A percentile compares a stretch with the other conserved stretches of the same genome.
Conservation (phyloP, 2,888 invertebrate species). For the Epistrophe grossulariae region DNA sequence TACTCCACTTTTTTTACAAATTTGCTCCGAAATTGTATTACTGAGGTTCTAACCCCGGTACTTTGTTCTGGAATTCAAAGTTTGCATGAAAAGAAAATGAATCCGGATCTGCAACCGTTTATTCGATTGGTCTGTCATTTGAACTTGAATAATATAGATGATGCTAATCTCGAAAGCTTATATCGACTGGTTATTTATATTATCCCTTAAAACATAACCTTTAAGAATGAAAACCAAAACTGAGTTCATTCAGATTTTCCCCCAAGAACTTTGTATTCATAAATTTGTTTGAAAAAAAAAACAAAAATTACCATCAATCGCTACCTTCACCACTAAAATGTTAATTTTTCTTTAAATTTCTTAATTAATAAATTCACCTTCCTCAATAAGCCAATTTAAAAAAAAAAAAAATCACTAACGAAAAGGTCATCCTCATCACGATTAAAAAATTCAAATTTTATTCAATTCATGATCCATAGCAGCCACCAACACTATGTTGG, state of each 20-base stretch:
- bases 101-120: too few relatives aligned
- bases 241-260: background rate
- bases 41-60: too few relatives aligned
- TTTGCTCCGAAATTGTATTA: too few relatives aligned
- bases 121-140: too few relatives aligned
- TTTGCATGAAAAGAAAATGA: too few relatives aligned
- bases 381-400: constrained; percentile 5
- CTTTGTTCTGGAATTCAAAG: too few relatives aligned
- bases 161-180: too few relatives aligned
- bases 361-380: constrained; percentile 36
- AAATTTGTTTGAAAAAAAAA: background rate
- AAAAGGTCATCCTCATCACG: constrained; percentile 27
- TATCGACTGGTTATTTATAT: too few relatives aligned
- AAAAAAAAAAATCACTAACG: background rate
- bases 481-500: background rate
- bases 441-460: constrained; percentile 38
- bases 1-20: too few relatives aligned
- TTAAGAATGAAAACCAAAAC: background rate
- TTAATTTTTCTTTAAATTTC: constrained; percentile 6
- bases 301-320: background rate
- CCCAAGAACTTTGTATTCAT: background rate
- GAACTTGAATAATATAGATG: too few relatives aligned
- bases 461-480: constrained; percentile 29
- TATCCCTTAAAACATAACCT: background rate
- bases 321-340: background rate